Evolutionary conservation across 2,113 vertebrate genomes (phyloP).

Genomic region (Atrichornis clamosus): DNA sequence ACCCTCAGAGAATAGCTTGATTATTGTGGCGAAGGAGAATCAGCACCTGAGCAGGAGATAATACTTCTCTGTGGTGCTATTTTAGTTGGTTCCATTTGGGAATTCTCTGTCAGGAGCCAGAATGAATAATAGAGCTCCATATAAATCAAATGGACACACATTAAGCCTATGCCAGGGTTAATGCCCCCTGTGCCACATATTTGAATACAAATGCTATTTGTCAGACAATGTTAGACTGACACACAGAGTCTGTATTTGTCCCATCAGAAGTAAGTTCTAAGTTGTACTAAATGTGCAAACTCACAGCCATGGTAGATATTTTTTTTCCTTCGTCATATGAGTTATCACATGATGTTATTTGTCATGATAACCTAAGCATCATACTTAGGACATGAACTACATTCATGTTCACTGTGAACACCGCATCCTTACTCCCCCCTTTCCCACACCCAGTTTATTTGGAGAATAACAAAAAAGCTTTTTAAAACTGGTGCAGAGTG

Average conservation of each 20-base stretch:
- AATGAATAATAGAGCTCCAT: not conserved
- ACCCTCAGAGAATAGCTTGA: constrained; percentile 17
- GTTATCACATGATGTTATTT: not conserved
- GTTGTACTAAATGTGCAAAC: not conserved
- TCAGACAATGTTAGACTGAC: not conserved
- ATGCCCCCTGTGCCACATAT: not conserved
- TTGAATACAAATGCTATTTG: not conserved
- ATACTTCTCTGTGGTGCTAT: not conserved
- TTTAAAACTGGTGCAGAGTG: not conserved
- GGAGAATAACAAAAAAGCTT: not conserved
- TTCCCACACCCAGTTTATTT: not conserved
- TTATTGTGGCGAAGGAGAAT: constrained; percentile 10
- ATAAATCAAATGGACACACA: not conserved
- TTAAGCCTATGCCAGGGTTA: not conserved
- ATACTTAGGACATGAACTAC: not conserved
- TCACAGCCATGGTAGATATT: not conserved
- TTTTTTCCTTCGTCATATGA: not conserved
- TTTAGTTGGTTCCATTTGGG: not conserved
- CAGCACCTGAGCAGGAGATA: not conserved
- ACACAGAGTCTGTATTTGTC: not conserved
- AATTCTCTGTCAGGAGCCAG: not conserved
- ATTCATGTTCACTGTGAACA: not conserved
- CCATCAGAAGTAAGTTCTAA: not conserved
- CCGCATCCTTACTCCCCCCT: not conserved
- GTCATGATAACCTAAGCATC: not conserved